phyloP scores from a whole-genome alignment of 2,113 vertebrate genomes.

The Perccottus glenii region DNA sequence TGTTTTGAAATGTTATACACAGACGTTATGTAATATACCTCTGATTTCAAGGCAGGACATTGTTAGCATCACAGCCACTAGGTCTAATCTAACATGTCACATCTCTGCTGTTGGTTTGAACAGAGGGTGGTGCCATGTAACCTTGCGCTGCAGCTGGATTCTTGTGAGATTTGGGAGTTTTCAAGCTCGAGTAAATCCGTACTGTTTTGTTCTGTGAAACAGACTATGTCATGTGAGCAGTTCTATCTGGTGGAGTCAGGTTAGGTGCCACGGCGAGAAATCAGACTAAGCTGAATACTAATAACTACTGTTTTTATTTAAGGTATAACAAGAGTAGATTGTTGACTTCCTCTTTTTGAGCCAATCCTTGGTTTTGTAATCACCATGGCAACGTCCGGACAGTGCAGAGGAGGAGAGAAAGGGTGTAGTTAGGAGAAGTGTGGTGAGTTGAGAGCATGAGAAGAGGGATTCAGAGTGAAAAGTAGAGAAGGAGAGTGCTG shows the following conservation, averaged over 20 bases:
- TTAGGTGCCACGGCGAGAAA: too few relatives aligned
- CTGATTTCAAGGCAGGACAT: slow-evolving; percentile 10
- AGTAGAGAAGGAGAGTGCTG: slow-evolving; percentile 18
- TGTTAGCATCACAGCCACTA: slow-evolving; percentile 2
- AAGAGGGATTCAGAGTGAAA: slow-evolving; percentile 33
- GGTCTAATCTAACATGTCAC: slow-evolving; percentile 25
- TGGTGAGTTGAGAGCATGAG: slow-evolving; percentile 38
- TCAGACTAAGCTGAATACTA: too few relatives aligned
- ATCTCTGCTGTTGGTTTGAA: slow-evolving; percentile 20
- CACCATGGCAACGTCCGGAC: slow-evolving; percentile 52
- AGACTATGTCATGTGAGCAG: not conserved
- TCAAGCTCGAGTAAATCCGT: not conserved
- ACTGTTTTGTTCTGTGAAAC: too few relatives aligned
- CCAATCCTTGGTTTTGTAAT: slow-evolving; percentile 42
- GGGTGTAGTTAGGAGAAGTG: slow-evolving; percentile 56
- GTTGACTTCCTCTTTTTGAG: slow-evolving; percentile 15
- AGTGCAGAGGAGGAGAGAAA: slow-evolving; percentile 57
- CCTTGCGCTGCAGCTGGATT: not conserved
- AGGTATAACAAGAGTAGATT: not conserved
- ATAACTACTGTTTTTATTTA: too few relatives aligned
- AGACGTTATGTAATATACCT: slow-evolving; percentile 2
- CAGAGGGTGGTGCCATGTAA: slow-evolving; percentile 51
- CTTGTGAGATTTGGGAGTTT: not conserved
- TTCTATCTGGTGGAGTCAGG: too few relatives aligned
- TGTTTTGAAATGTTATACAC: slow-evolving; percentile 35